Base-by-base conservation (phyloP, 2,113 vertebrate genomes). In the Thomomys bottae region DNA sequence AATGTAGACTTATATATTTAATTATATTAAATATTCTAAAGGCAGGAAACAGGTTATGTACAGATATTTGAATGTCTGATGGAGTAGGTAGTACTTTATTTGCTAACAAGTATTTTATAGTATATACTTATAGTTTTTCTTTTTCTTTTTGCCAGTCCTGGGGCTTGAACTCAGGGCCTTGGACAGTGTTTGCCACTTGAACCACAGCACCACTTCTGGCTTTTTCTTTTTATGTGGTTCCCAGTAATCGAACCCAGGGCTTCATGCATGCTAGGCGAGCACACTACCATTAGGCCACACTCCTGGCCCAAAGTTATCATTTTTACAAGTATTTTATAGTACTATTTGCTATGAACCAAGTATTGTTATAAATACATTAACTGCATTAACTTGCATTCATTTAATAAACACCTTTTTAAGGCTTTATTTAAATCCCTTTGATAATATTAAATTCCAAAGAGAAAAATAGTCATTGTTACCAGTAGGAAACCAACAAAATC, bases 391-490 rank as follows among this genome's bases (percentile, higher is more conserved):
- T 72, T 34, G 4, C 15, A 80, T 88, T 63, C 14, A 79, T 34
- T 68, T 59, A 78, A 54, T 23, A 88, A 84, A 63, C 5, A 23
- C 45, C 61, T 80, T 24, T 4, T 54, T 64, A 80, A 68, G 2
- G 5, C 38, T 61, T 45, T 64, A 68, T 76, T 68, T 88, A 84
- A 77, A 45, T 77, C 40, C 63, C 30, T 45, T 76, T 3, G 36
- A 18, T 80, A 84, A n/a, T 61, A 54, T 38, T 20, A 45, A 79
- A 80, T 93, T 80, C 67, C 59, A 17, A 84, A 84, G 36, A 63
- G n/a, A 72, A 24, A 85, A 84, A 91, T 28, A 14, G 57, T 21
- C 49, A 49, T 61, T 6, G 28, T 38, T 63, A 68, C 42, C 88
- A 18, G 45, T 57, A n/a, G 6, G 0, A 63, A 90, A 67, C 3